These are phyloP conservation scores for Rousettus madagascariensis DNA, from an alignment of 2,797 vertebrate genomes.

Conservation along the genomic window DNA sequence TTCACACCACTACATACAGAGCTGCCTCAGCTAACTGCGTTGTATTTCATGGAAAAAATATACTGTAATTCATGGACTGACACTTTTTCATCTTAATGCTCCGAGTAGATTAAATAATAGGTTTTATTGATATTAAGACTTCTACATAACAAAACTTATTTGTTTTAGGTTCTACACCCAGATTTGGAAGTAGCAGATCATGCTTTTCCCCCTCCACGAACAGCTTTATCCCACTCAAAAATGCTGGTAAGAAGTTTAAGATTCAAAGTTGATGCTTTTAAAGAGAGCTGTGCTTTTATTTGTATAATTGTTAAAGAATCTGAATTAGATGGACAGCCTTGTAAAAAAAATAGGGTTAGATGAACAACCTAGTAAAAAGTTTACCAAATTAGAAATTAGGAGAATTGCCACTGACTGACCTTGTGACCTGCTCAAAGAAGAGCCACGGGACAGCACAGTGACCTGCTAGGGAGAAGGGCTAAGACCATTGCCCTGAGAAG, in stretches of 20 bases:
- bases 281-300: slow-evolving; percentile 11
- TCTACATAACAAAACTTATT: slow-evolving; percentile 62
- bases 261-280: slow-evolving; percentile 28
- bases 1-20: neutral
- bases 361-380: neutral
- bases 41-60: neutral
- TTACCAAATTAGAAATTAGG: neutral
- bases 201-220: slow-evolving; percentile 95
- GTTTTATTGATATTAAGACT: slow-evolving; percentile 28
- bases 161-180: slow-evolving; percentile 94
- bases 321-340: neutral
- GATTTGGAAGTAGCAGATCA: slow-evolving; percentile 98
- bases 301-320: slow-evolving; percentile 20
- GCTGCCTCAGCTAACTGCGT: neutral
- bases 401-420: neutral
- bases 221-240: slow-evolving; percentile 94
- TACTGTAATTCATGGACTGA: neutral
- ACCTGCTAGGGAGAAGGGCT: neutral
- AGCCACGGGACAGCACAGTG: neutral
- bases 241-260: slow-evolving; percentile 92
- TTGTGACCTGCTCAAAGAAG: neutral
- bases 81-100: slow-evolving; percentile 20
- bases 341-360: neutral
- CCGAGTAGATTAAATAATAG: slow-evolving; percentile 8
- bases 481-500: neutral